Conservation (phyloP, 2,797 vertebrate species). For the Aselliscus stoliczkanus region DNA sequence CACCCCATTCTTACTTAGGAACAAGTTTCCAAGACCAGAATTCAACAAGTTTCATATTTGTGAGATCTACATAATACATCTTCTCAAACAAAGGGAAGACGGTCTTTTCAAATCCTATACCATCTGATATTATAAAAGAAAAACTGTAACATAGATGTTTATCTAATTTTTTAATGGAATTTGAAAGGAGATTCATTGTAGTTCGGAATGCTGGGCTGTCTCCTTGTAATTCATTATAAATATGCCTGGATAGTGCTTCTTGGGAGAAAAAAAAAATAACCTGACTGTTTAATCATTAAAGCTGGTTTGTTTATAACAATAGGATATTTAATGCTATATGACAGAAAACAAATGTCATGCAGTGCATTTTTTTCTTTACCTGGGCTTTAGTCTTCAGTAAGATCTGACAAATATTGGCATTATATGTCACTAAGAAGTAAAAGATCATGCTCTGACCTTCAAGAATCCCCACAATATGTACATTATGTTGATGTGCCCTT, state of each 20-base stretch:
- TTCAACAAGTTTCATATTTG: neutral
- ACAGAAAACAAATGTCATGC: slow-evolving; percentile 80
- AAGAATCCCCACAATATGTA: slow-evolving; percentile 82
- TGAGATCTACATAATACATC: neutral
- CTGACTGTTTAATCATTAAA: slow-evolving; percentile 46
- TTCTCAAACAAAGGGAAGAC: neutral
- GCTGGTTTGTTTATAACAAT: slow-evolving; percentile 64
- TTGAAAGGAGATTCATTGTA: neutral
- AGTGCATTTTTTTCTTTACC: slow-evolving; percentile 62
- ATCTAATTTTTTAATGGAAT: neutral
- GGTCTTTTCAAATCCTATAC: neutral
- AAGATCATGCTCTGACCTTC: slow-evolving; percentile 85
- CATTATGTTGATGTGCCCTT: slow-evolving; percentile 87
- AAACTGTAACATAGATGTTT: neutral
- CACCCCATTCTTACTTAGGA: neutral
- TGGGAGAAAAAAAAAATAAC: neutral
- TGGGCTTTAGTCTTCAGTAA: slow-evolving; percentile 80
- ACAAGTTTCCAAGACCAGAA: neutral
- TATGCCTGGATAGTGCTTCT: neutral
- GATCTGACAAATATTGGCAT: slow-evolving; percentile 85
- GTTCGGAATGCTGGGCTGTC: neutral
- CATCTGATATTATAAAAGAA: neutral
- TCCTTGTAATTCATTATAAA: neutral
- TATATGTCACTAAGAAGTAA: slow-evolving; percentile 84
- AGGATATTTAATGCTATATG: slow-evolving; percentile 64